Base-by-base conservation (phyloP, 2,888 invertebrate genomes). In the Glyphotaelius pellucidus region DNA sequence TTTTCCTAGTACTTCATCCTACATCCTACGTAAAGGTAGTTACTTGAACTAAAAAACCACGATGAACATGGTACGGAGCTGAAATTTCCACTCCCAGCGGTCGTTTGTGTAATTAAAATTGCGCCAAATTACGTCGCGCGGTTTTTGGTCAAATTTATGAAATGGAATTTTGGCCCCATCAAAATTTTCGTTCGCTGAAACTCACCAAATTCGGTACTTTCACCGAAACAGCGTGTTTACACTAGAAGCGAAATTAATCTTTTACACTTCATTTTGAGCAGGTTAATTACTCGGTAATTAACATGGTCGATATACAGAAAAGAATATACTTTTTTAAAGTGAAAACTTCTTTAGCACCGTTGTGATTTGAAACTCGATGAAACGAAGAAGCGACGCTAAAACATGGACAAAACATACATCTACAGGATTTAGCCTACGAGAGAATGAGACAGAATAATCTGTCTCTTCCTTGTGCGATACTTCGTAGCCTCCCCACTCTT, bases 111-210 rank as follows among this genome's bases (percentile, higher is more conserved):
- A 89, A 89, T 89, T 89, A 89, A 89, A 89, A 79, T 32, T 35
- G 35, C 67, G 14, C 79, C 35, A 89, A 89, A 89, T 89, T 89
- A 89, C 88, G 32, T n/a, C 52, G 30, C 79, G 88, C n/a, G 88
- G 88, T 79, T 89, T 52, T 35, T 35, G 88, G 88, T 79, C 88
- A 89, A 89, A 89, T 89, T 89, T 89, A 32, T 35, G 88, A 89
- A 89, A 89, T 79, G 88, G 67, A 89, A 89, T 89, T 89, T 89
- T 89, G 79, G 32, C n/a, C 67, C 79, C 32, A 89, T 89, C 88
- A 79, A 35, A 35, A 35, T 38, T 3, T 38, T 83, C 35, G 67
- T n/a, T 67, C 67, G 25, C 67, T 19, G 25, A n/a, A 67, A 25
- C 67, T n/a, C 67, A 25, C 67, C 67, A 25, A 9, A 9, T n/a